These are phyloP conservation scores for Varroa destructor DNA, from an alignment of 1,140 invertebrate species.

Conservation along the genomic window DNA sequence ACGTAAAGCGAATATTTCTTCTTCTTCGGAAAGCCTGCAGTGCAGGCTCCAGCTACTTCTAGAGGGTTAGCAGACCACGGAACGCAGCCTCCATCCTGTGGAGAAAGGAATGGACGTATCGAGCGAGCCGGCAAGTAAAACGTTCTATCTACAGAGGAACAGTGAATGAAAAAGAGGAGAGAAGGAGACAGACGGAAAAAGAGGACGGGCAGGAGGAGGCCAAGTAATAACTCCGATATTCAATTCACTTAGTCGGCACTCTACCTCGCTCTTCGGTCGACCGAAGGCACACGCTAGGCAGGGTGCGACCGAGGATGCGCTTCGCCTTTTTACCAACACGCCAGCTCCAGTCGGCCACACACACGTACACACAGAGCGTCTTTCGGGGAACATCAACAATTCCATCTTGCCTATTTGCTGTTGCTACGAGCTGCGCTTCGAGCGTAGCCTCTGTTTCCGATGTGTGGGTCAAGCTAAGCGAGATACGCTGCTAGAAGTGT, in stretches of 20 bases:
- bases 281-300: background rate
- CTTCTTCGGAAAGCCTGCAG: too few relatives aligned
- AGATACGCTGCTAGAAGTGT: background rate
- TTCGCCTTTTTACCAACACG: background rate
- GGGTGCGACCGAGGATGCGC: background rate
- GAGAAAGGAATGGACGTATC: background rate
- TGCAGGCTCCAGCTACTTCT: too few relatives aligned
- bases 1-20: too few relatives aligned
- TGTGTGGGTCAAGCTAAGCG: background rate
- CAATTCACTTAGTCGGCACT: conserved; percentile 13
- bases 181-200: background rate
- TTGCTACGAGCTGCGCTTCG: background rate
- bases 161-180: background rate
- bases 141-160: background rate
- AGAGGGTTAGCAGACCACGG: background rate
- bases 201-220: background rate
- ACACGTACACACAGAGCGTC: background rate
- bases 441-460: background rate
- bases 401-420: background rate
- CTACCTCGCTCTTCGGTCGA: background rate
- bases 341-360: background rate
- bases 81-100: too few relatives aligned
- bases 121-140: background rate
- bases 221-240: conserved; percentile 24
- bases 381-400: background rate